Percentiles rank a stretch among this genome's conserved stretches.
phyloP scores from a whole-genome alignment of 2,113 vertebrate species.

The Gila orcuttii region DNA sequence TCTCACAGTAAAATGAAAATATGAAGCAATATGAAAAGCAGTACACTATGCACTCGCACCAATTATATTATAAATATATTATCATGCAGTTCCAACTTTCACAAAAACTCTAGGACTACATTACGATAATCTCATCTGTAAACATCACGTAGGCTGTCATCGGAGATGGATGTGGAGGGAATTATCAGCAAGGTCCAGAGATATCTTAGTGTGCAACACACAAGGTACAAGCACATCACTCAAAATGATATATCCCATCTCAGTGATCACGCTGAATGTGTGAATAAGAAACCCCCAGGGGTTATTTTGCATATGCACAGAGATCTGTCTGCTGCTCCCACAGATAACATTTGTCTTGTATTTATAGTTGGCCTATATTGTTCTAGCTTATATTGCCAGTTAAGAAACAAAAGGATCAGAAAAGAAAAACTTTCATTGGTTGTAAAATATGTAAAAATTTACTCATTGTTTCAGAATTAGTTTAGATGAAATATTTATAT shows the following conservation, averaged over 20 bases:
- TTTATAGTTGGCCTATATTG: conserved; percentile 15
- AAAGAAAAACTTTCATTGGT: too few relatives aligned
- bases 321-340: conserved; percentile 9
- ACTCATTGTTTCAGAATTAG: too few relatives aligned
- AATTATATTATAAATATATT: too few relatives aligned
- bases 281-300: conserved; percentile 21
- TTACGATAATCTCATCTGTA: neutral
- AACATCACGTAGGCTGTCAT: conserved; percentile 19
- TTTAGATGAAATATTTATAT: too few relatives aligned
- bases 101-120: neutral
- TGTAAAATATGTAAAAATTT: too few relatives aligned
- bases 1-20: conserved; percentile 14
- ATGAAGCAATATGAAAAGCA: neutral
- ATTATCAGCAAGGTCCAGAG: conserved; percentile 33
- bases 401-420: too few relatives aligned
- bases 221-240: conserved; percentile 33
- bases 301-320: conserved; percentile 30
- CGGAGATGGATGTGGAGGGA: conserved; percentile 18
- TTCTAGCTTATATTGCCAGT: neutral
- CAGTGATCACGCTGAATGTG: neutral
- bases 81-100: neutral
- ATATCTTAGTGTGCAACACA: conserved; percentile 40
- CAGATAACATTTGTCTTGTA: conserved; percentile 32
- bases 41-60: neutral
- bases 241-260: conserved; percentile 34